Percentiles rank a stretch among this genome's conserved stretches.
phyloP scores from a whole-genome alignment of 2,888 invertebrate species.

The Aphidoletes aphidimyza region DNA sequence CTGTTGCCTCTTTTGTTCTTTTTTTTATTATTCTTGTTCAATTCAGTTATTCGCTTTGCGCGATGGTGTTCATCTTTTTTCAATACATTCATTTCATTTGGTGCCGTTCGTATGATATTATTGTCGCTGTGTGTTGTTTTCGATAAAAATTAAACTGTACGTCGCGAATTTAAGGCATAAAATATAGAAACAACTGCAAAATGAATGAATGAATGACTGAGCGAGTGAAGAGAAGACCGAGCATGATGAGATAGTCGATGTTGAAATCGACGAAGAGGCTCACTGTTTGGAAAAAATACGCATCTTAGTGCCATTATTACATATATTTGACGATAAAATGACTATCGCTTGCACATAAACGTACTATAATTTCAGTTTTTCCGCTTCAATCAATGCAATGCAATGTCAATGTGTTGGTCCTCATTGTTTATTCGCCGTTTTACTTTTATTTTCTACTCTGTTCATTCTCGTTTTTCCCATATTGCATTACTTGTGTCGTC shows the following conservation, averaged over 20 bases:
- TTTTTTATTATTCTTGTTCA: neutral
- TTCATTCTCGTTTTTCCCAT: neutral
- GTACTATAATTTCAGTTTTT: slow-evolving; percentile 41
- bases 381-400: neutral
- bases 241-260: neutral
- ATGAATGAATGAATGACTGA: neutral
- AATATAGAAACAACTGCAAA: neutral
- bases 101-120: slow-evolving; percentile 35
- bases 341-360: slow-evolving; percentile 32
- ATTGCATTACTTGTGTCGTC: neutral
- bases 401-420: slow-evolving; percentile 15
- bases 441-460: neutral
- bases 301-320: slow-evolving; percentile 21
- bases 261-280: neutral
- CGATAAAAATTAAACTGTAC: slow-evolving; percentile 38
- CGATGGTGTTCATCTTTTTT: slow-evolving; percentile 11
- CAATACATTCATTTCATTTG: slow-evolving; percentile 5
- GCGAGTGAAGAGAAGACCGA: neutral
- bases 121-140: slow-evolving; percentile 23
- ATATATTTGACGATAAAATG: slow-evolving; percentile 31
- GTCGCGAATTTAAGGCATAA: neutral
- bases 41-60: neutral
- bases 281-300: too few relatives aligned
- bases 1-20: neutral
- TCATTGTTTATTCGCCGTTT: neutral